Evolutionary conservation across 2,888 invertebrate species (phyloP), one percentile per base, ranked within the genome.

Genomic region (Eilema griseolum): DNA sequence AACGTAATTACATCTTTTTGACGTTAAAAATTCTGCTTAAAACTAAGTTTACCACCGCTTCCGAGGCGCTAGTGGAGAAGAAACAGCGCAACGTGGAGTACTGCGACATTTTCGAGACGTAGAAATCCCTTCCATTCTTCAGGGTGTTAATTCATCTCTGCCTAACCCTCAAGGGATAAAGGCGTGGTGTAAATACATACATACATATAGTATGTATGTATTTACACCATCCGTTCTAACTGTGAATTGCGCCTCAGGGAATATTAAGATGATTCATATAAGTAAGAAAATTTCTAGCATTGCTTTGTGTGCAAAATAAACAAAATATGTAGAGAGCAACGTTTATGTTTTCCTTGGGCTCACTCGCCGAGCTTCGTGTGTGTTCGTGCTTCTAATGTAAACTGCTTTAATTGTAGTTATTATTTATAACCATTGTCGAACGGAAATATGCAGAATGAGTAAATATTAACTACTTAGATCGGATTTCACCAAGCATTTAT

Each of bases 271-370:
- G 52, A 52, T n/a, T n/a, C n/a, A 52, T 52, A 52, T 52, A 52
- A n/a, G 52, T 10, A 52, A 10, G 46, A 52, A 52, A 8, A 52
- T 8, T 33, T n/a, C n/a, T 52, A n/a, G 52, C 8, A 52, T 52
- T 52, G 52, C 63, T 69, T 37, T 66, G 67, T 64, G n/a, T 64
- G 7, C 12, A 52, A n/a, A 62, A 28, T 26, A 62, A 65, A 61
- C 61, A 60, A 72, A 70, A 69, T 74, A 72, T 61, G 24, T 71
- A 46, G 28, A 28, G 59, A 61, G 33, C 26, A 26, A 67, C n/a
- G 14, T 61, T 64, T 37, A 28, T 28, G 28, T 67, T 79, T 75
- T 75, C 76, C 69, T 61, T 72, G 67, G 16, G 23, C 52, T 2
- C 31, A 57, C 41, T 41, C 41, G 26, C 46, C 16, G 61, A 26